These are phyloP conservation scores for Chromobotia macracanthus DNA, from an alignment of 2,797 vertebrate species.

Conservation along the genomic window DNA sequence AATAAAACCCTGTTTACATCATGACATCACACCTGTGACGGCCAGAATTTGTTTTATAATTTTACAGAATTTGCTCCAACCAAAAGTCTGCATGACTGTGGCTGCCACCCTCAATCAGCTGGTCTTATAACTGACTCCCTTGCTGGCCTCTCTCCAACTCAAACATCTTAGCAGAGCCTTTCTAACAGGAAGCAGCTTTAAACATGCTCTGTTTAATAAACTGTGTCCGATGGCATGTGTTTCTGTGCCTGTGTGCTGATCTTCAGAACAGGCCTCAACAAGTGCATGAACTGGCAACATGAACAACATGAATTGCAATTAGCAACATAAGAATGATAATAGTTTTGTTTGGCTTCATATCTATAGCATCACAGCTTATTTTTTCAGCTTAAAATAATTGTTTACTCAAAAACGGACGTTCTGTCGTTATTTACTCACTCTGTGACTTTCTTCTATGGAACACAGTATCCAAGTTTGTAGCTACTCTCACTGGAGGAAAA, in stretches of 20 bases:
- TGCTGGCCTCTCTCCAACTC: constrained; percentile 59
- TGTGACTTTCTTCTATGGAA: background rate
- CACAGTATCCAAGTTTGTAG: no score
- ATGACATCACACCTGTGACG: constrained; percentile 35
- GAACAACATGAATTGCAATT: background rate
- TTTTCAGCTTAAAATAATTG: background rate
- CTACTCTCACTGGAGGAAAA: no score
- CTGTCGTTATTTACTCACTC: background rate
- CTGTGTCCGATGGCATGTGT: constrained; percentile 36
- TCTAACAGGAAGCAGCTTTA: constrained; percentile 51
- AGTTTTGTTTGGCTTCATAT: constrained; percentile 16
- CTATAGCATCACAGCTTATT: background rate
- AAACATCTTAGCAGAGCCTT: constrained; percentile 59
- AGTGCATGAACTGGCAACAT: constrained; percentile 27
- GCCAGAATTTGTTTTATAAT: constrained; percentile 40
- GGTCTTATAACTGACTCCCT: constrained; percentile 57
- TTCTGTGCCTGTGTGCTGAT: constrained; percentile 7
- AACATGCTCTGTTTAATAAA: constrained; percentile 43
- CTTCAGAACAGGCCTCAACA: constrained; percentile 11
- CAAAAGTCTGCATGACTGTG: constrained; percentile 33
- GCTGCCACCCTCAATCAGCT: constrained; percentile 46
- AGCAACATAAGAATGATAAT: background rate
- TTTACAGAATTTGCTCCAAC: constrained; percentile 41
- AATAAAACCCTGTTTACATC: constrained; percentile 33
- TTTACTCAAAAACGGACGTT: background rate